These are phyloP conservation scores for Ochlodes sylvanus DNA, from an alignment of 2,888 invertebrate species.

Conservation along the genomic window DNA sequence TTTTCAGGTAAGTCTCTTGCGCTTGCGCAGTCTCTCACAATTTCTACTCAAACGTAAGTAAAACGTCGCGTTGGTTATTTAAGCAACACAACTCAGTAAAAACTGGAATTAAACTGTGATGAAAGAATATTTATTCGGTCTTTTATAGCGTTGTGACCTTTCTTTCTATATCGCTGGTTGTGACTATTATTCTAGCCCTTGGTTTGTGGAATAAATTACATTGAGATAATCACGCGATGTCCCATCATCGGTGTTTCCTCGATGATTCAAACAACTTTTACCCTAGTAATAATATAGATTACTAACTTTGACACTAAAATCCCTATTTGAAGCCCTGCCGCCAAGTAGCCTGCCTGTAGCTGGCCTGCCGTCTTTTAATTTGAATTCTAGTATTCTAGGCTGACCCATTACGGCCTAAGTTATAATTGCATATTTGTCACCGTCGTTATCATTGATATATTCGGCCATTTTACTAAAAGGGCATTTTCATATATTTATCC, in stretches of 20 bases:
- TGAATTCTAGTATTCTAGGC: too few species aligned
- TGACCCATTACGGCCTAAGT: too few species aligned
- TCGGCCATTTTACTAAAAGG: too few species aligned
- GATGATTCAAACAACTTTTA: background rate
- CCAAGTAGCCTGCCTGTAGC: too few species aligned
- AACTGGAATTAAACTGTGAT: background rate
- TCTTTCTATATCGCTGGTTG: too few species aligned
- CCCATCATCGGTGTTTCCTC: background rate
- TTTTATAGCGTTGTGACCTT: conserved; percentile 11
- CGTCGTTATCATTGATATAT: too few species aligned
- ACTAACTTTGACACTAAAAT: too few species aligned
- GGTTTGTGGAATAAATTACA: background rate
- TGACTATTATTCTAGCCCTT: background rate
- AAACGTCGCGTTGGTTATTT: background rate
- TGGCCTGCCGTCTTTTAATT: too few species aligned
- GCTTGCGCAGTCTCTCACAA: too few species aligned
- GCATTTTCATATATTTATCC: too few species aligned
- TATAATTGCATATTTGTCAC: too few species aligned
- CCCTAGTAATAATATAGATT: background rate
- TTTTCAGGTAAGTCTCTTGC: conserved; percentile 1
- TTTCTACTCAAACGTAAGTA: background rate
- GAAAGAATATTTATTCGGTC: background rate
- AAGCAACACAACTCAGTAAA: background rate
- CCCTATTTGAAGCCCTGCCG: too few species aligned
- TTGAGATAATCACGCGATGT: conserved; percentile 9